These are phyloP conservation scores for Lonchura striata DNA, from an alignment of 2,113 vertebrate genomes.

Conservation along the genomic window DNA sequence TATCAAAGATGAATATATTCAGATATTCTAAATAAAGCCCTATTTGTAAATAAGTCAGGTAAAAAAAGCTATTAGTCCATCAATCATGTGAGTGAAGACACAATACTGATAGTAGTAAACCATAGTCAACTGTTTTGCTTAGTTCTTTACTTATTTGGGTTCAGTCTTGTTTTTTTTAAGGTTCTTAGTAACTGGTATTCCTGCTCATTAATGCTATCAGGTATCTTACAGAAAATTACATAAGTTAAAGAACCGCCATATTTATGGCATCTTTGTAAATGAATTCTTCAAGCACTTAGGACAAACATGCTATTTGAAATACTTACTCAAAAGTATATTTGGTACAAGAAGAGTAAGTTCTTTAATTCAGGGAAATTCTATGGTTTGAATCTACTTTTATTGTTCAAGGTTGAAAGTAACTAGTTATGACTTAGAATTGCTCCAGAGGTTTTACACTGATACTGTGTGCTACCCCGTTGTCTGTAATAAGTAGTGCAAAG, in stretches of 20 bases:
- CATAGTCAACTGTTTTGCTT: background rate
- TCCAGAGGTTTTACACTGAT: background rate
- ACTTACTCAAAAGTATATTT: background rate
- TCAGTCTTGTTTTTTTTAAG: background rate
- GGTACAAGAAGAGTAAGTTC: background rate
- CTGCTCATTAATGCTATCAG: background rate
- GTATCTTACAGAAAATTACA: background rate
- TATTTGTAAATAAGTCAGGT: background rate
- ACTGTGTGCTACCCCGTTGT: rapidly evolving
- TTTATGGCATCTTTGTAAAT: background rate
- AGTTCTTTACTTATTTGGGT: background rate
- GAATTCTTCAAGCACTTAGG: background rate
- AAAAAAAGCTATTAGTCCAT: background rate
- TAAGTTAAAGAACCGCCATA: background rate
- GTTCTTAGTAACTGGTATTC: background rate
- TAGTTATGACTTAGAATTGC: background rate
- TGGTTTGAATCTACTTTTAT: background rate
- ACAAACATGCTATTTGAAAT: background rate
- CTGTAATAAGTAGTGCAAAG: background rate
- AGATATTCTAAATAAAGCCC: background rate
- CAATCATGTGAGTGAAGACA: background rate
- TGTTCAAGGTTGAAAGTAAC: background rate
- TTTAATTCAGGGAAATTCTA: background rate
- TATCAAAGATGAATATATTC: background rate
- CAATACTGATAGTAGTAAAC: background rate